phyloP scores from a whole-genome alignment of 2,797 vertebrate genomes.

The Sciurus carolinensis region DNA sequence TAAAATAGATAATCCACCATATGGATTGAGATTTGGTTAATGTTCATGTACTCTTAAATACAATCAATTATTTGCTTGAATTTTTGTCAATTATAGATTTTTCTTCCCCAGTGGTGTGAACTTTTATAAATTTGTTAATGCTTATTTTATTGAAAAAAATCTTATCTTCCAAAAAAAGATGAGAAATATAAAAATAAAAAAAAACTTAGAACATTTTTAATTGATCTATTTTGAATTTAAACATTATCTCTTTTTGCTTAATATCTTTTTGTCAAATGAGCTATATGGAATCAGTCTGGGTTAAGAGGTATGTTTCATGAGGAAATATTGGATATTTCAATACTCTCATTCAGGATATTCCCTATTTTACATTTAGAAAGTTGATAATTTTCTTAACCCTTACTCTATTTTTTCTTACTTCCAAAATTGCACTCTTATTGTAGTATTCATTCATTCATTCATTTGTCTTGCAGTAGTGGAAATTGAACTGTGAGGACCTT shows the following conservation, averaged over 20 bases:
- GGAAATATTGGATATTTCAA: background rate
- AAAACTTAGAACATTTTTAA: background rate
- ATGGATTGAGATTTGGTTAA: background rate
- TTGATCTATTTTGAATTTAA: conserved; percentile 24
- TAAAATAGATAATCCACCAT: background rate
- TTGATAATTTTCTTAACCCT: background rate
- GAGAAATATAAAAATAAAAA: background rate
- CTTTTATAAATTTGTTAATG: background rate
- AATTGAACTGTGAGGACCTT: background rate
- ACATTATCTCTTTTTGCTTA: background rate
- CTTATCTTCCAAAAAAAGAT: conserved; percentile 2
- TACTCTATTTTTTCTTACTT: background rate
- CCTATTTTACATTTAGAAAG: background rate
- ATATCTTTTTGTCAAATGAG: background rate
- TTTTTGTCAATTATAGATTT: background rate
- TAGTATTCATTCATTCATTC: background rate
- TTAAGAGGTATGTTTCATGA: background rate
- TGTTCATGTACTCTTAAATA: background rate
- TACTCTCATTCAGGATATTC: background rate
- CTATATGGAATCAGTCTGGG: background rate
- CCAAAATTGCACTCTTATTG: background rate
- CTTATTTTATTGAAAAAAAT: background rate
- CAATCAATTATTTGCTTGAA: background rate
- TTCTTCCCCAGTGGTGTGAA: background rate
- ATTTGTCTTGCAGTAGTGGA: background rate